Conservation (phyloP, 1,140 invertebrate species). For the Drosophila truncata region DNA sequence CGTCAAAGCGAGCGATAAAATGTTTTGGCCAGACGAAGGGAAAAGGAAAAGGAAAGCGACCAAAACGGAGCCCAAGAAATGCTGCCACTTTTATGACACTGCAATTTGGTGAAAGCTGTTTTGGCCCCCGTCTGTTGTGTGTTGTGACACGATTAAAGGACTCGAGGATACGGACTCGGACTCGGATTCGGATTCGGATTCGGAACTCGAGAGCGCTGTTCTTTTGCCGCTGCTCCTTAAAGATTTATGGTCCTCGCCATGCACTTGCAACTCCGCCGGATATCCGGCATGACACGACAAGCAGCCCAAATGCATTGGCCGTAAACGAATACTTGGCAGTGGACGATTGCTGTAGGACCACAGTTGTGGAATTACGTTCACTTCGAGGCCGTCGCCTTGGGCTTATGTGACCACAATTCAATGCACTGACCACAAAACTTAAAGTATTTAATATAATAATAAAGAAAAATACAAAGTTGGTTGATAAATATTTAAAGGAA, state of each 20-base stretch:
- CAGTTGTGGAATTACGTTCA: slow-evolving; percentile 18
- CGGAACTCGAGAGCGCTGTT: slow-evolving; percentile 22
- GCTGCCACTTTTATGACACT: slow-evolving; percentile 75
- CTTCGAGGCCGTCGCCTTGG: slow-evolving; percentile 33
- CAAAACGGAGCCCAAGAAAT: slow-evolving; percentile 21
- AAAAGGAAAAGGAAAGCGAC: slow-evolving; percentile 23
- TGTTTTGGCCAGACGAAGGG: slow-evolving; percentile 58
- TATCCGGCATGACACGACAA: slow-evolving; percentile 74
- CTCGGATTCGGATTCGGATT: slow-evolving; percentile 7
- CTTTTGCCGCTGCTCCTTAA: slow-evolving; percentile 46
- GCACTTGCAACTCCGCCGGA: slow-evolving; percentile 73
- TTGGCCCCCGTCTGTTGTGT: slow-evolving; percentile 28
- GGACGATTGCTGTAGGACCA: slow-evolving; percentile 24
- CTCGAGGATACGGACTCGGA: slow-evolving; percentile 12
- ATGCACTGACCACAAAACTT: too few relatives aligned
- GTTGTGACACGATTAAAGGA: slow-evolving; percentile 49
- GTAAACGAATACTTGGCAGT: slow-evolving; percentile 48
- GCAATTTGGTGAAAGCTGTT: slow-evolving; percentile 60
- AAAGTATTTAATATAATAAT: background rate
- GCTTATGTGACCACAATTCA: slow-evolving; percentile 4
- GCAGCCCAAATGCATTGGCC: slow-evolving; percentile 55
- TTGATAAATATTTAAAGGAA: background rate
- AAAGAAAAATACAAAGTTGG: background rate
- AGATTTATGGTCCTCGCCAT: slow-evolving; percentile 68
- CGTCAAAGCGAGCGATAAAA: slow-evolving; percentile 50